These are phyloP conservation scores for Nebria ingens DNA, from an alignment of 1,140 invertebrate species.

Conservation along the genomic window DNA sequence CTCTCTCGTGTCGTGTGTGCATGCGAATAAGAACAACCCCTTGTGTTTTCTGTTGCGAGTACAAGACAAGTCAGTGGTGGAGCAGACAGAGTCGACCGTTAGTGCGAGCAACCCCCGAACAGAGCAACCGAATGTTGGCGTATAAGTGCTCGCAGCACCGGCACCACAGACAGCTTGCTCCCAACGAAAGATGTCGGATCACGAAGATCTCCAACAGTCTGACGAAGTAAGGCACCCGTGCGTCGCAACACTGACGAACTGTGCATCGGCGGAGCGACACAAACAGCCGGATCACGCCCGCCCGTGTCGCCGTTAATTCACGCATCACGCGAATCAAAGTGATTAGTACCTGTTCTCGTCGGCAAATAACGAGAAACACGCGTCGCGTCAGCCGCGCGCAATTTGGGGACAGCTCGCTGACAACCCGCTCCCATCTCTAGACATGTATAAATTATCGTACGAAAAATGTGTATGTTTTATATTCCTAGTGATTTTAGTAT, in stretches of 20 bases:
- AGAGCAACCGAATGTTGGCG: not conserved
- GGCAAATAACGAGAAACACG: too few species aligned
- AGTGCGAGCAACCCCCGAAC: not conserved
- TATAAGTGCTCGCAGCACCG: not conserved
- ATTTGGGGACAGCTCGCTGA: conserved; percentile 14
- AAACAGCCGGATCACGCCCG: not conserved
- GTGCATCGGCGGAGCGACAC: not conserved
- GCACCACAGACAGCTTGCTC: not conserved
- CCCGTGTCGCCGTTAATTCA: not conserved
- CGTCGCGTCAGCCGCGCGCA: conserved; percentile 14
- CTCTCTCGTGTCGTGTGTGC: too few species aligned
- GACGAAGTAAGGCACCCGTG: conserved; percentile 3
- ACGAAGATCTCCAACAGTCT: conserved; percentile 8
- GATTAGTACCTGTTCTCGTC: too few species aligned
- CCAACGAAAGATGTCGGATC: conserved; percentile 8
- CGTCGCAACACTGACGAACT: not conserved
- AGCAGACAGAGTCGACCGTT: too few species aligned
- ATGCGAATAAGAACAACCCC: too few species aligned
- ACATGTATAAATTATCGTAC: conserved; percentile 33
- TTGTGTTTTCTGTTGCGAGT: too few species aligned
- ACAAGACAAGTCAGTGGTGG: too few species aligned
- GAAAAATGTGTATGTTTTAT: conserved; percentile 34
- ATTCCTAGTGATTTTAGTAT: conserved; percentile 31
- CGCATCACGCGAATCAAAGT: not conserved
- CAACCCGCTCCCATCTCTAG: conserved; percentile 22